These are phyloP conservation scores for Gymnarchus niloticus DNA, from an alignment of 2,113 vertebrate genomes.

Conservation along the genomic window DNA sequence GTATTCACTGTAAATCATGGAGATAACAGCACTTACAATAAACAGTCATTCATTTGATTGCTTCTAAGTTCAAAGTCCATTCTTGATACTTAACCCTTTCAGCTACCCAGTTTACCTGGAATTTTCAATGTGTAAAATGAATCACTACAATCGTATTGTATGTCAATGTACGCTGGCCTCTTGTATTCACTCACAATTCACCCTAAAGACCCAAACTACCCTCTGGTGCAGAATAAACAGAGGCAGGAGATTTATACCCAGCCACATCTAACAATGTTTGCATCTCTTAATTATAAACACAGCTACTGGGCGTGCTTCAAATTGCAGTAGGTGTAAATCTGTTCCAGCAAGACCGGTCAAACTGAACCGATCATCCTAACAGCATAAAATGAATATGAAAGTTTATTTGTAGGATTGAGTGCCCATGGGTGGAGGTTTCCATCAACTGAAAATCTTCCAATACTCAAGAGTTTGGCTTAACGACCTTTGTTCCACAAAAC, in stretches of 20 bases:
- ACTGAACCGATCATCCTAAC: too few relatives aligned
- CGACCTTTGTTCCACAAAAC: neutral
- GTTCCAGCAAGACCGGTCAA: neutral
- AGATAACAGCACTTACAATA: neutral
- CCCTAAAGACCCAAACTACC: neutral
- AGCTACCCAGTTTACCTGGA: neutral
- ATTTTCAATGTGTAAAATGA: neutral
- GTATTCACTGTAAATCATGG: neutral
- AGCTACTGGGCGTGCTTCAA: too few relatives aligned
- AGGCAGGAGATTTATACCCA: neutral
- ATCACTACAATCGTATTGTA: neutral
- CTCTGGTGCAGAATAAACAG: neutral
- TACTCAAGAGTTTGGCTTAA: neutral
- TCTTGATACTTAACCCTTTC: neutral
- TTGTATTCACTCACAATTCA: neutral
- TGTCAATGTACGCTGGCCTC: neutral
- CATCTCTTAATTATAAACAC: too few relatives aligned
- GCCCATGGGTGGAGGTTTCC: conserved; percentile 2
- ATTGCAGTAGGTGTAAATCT: neutral
- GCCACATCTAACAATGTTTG: neutral
- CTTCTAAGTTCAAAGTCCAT: neutral
- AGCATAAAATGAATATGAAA: conserved; percentile 5
- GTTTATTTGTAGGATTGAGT: neutral
- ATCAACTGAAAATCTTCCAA: neutral
- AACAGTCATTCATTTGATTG: neutral